Evolutionary conservation across 2,888 invertebrate genomes (phyloP).

Genomic region (Leptopterna dolabrata): DNA sequence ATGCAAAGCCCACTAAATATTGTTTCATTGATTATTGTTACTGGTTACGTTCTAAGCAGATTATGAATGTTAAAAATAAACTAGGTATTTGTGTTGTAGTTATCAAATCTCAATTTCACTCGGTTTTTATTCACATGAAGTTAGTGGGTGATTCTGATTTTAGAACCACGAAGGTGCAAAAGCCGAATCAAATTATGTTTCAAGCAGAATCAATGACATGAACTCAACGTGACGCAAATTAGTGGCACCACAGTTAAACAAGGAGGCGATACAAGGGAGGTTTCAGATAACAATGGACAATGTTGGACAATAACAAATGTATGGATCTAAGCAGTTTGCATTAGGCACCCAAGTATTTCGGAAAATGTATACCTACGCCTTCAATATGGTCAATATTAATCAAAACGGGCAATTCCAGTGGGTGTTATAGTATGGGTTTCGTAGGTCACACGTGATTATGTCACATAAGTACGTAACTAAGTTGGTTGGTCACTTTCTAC

Average conservation of each 20-base stretch:
- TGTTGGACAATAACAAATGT: background rate
- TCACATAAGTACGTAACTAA: too few species aligned
- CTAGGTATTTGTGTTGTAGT: background rate
- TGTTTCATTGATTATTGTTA: background rate
- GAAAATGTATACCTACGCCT: too few species aligned
- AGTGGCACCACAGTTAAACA: background rate
- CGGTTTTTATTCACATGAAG: slow-evolving; percentile 41
- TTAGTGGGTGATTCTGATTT: slow-evolving; percentile 40
- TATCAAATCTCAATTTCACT: slow-evolving; percentile 20
- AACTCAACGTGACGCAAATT: background rate
- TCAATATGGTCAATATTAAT: too few species aligned
- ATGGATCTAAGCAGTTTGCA: background rate
- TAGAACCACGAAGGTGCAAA: slow-evolving; percentile 28
- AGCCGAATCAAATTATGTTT: slow-evolving; percentile 30
- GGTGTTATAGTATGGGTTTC: too few species aligned
- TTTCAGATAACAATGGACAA: background rate
- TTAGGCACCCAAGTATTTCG: background rate
- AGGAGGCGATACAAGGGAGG: background rate
- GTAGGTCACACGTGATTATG: too few species aligned
- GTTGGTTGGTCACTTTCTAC: too few species aligned
- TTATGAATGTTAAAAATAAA: slow-evolving; percentile 16
- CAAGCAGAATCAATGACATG: background rate
- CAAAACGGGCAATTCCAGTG: too few species aligned
- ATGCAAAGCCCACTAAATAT: background rate
- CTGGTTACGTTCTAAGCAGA: slow-evolving; percentile 18